A percentile compares a stretch with the other conserved stretches of the same genome.
These are phyloP conservation scores for Poecile atricapillus DNA, from an alignment of 2,113 vertebrate species.

Conservation along the genomic window DNA sequence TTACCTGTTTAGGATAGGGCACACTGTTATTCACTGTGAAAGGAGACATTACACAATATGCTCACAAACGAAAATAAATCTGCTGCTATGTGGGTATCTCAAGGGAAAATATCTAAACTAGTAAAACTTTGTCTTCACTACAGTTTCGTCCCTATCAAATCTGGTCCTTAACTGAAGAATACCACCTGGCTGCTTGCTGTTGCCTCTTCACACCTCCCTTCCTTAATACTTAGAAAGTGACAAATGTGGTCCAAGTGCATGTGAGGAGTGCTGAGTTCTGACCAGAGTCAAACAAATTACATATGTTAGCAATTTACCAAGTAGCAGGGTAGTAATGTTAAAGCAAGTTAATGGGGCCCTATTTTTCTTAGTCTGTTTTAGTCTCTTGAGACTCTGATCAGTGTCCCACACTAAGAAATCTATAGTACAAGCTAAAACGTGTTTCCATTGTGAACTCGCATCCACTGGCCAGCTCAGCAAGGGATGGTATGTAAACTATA, in stretches of 20 bases:
- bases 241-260: background rate
- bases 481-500: background rate
- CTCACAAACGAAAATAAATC: background rate
- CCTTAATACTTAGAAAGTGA: background rate
- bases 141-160: background rate
- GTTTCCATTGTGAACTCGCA: background rate
- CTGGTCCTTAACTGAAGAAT: background rate
- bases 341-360: background rate
- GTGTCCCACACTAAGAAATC: background rate
- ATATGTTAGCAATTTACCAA: background rate
- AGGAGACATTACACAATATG: background rate
- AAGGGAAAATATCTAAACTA: background rate
- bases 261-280: background rate
- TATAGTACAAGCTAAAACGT: background rate
- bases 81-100: background rate
- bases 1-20: background rate
- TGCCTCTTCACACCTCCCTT: background rate
- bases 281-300: background rate
- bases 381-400: background rate
- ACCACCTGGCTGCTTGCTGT: background rate
- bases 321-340: background rate
- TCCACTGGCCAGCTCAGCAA: background rate
- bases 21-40: background rate
- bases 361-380: background rate
- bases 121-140: background rate